Conservation (phyloP, 2,888 invertebrate genomes). For the Amphipoea oculea region DNA sequence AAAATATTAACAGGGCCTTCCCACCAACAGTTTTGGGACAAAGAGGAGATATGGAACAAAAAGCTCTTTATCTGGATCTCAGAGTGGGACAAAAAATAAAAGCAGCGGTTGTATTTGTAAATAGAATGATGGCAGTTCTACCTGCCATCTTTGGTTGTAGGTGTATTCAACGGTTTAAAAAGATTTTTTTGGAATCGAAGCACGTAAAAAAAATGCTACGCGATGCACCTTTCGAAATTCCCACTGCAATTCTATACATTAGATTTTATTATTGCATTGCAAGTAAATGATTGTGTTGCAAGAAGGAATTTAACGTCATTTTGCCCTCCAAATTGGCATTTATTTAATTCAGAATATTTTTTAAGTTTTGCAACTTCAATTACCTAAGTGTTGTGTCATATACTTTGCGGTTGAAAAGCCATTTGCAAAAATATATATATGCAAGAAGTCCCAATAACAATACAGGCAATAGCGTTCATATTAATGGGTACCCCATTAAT, state of each 20-base stretch:
- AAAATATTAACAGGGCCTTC: conserved; percentile 48
- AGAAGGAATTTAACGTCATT: conserved; percentile 20
- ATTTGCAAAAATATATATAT: neutral
- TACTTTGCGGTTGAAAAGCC: neutral
- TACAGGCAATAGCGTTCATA: neutral
- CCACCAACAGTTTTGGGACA: conserved; percentile 73
- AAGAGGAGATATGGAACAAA: conserved; percentile 81
- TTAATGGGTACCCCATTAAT: neutral
- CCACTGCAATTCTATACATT: conserved; percentile 73
- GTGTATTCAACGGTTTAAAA: conserved; percentile 83
- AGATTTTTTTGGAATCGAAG: conserved; percentile 68
- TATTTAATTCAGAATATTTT: neutral
- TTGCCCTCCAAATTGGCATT: neutral
- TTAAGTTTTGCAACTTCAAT: conserved; percentile 5
- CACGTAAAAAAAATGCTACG: conserved; percentile 70
- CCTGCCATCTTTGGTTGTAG: conserved; percentile 77
- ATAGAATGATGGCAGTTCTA: conserved; percentile 79
- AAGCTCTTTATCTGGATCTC: conserved; percentile 80
- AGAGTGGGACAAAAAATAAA: conserved; percentile 79
- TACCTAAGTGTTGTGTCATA: neutral
- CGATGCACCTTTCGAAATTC: conserved; percentile 87
- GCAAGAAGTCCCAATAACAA: neutral
- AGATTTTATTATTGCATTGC: conserved; percentile 39
- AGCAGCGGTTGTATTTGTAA: conserved; percentile 87
- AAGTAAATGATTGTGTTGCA: conserved; percentile 25